Conservation (phyloP, 2,113 vertebrate species). For the Plecotus auritus region DNA sequence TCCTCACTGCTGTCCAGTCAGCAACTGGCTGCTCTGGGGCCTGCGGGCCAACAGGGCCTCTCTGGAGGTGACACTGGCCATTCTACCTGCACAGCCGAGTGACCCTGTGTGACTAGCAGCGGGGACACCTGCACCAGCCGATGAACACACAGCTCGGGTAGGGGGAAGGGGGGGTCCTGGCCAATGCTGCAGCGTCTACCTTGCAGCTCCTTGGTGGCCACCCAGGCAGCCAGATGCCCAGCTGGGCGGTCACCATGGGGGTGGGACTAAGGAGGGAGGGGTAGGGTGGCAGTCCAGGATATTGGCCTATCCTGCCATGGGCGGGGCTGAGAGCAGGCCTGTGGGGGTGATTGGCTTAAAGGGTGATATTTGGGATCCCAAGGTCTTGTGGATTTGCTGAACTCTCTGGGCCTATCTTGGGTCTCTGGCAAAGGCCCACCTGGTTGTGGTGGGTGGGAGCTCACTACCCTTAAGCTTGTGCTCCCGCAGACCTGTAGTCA, state of each 20-base stretch:
- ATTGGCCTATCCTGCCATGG: not conserved
- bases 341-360: not conserved
- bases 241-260: rapidly evolving
- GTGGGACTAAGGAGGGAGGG: not conserved
- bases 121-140: not conserved
- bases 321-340: not conserved
- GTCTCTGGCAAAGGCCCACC: not conserved
- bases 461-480: not conserved
- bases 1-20: conserved; percentile 12
- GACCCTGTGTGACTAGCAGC: conserved; percentile 21
- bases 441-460: rapidly evolving
- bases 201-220: rapidly evolving
- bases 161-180: not conserved
- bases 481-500: not conserved
- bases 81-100: conserved; percentile 29
- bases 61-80: not conserved
- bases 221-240: rapidly evolving
- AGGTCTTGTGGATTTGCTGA: not conserved
- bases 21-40: not conserved
- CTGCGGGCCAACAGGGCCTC: not conserved
- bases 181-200: rapidly evolving
- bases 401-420: not conserved
- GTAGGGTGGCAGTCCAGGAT: not conserved
- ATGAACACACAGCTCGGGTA: not conserved
- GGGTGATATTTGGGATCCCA: not conserved